A percentile compares a stretch with the other conserved stretches of the same genome.
Evolutionary conservation across 2,797 vertebrate genomes (phyloP).

Genomic region (Lacerta agilis): DNA sequence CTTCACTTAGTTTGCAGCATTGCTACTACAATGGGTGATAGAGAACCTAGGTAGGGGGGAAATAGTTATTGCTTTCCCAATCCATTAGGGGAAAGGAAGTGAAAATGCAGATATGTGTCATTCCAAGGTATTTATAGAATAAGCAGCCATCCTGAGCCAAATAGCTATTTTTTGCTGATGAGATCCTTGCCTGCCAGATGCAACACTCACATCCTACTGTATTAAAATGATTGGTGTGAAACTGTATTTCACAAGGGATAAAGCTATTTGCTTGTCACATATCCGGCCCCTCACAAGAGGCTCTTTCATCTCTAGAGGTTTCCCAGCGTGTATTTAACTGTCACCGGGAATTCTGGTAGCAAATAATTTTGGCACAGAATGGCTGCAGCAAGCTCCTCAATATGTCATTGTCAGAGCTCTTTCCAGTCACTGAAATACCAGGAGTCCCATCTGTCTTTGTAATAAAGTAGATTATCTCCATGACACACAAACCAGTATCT

Average conservation of each 20-base stretch:
- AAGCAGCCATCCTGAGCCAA: not conserved
- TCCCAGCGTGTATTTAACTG: constrained; percentile 32
- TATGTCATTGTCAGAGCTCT: constrained; percentile 34
- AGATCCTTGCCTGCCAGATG: constrained; percentile 35
- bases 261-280: constrained; percentile 52
- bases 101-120: not conserved
- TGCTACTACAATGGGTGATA: not conserved
- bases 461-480: not conserved
- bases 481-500: constrained; percentile 13
- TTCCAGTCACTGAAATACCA: constrained; percentile 21
- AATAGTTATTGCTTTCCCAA: constrained; percentile 1
- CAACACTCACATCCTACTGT: not conserved
- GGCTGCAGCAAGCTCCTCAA: not conserved
- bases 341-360: constrained; percentile 47
- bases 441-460: constrained; percentile 25
- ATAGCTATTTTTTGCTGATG: constrained; percentile 10
- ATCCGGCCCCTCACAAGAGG: constrained; percentile 36
- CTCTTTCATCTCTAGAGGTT: constrained; percentile 26
- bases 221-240: constrained; percentile 44
- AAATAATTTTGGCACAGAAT: constrained; percentile 47
- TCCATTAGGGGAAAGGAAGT: not conserved
- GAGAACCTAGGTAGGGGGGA: not conserved
- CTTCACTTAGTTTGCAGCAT: not conserved
- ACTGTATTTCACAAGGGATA: constrained; percentile 45
- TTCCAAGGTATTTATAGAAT: constrained; percentile 20